Base-by-base conservation (phyloP, 2,113 vertebrate genomes). In the Myanophis thanlyinensis region DNA sequence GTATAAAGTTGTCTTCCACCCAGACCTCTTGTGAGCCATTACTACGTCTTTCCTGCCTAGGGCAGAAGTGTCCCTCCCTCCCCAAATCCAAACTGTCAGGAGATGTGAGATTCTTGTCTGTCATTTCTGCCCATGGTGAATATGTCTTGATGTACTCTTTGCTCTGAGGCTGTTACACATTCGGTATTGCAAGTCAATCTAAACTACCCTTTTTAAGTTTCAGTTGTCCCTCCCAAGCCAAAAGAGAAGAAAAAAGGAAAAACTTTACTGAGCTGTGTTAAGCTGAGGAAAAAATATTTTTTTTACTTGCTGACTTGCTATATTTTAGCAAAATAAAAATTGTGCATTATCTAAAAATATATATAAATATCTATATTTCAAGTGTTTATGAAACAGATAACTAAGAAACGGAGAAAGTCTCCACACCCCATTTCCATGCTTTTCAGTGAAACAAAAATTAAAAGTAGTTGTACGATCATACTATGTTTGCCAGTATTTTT, bases 221-320 rank as follows among this genome's bases (percentile, higher is more conserved):
- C 48, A 90, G 80, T 85, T 90, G 30, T 85, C 12, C 48, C 12
- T 56, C 80, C 91, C 27, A 20, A 88, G 62, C 30, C 1, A 1
- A 91, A 51, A 0, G 89, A 91, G 90, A 92, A 51, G 0, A 90
- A 93, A 91, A 93, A 53, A 25, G 0, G 89, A 85, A 90, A 92
- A 40, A 56, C 88, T 92, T 94, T 51, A 53, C 8, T 0, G 90
- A 94, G 89, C 91, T 95, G 95, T 92, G 90, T 89, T 95, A 94
- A 93, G 91, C 89, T 93, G 84, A 87, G 95, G 92, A 56, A 91
- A 54, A 95, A 95, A 91, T 92, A 94, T 0, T 80, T 93, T 92
- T 96, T 89, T 95, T 92, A 96, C 95, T 97, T 97, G 96, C 96
- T 95, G 96, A 97, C 97, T 98, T 97, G 98, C 98, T 98, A 95